Evolutionary conservation across 2,113 vertebrate genomes (phyloP).

Genomic region (Thamnaconus septentrionalis): DNA sequence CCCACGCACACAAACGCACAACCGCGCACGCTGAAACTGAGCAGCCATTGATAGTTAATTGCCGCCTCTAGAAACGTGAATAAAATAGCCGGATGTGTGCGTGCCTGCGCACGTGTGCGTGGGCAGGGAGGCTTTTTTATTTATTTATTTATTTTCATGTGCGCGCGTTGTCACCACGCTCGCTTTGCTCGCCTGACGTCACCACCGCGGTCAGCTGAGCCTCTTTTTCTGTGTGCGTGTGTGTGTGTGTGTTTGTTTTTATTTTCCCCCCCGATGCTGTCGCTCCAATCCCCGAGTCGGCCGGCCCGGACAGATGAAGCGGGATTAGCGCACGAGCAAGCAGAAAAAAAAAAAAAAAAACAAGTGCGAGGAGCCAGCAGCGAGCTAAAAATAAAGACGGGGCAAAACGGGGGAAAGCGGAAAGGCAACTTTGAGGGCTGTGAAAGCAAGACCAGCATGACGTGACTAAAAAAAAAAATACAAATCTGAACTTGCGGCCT

Average conservation of each 20-base stretch:
- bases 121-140: not conserved
- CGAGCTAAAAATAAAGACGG: constrained; percentile 48
- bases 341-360: constrained; percentile 1
- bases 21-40: constrained; percentile 28
- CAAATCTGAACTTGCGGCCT: not conserved
- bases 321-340: constrained; percentile 48
- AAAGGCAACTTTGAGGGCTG: too few relatives aligned
- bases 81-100: constrained; percentile 17
- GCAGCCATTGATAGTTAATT: constrained; percentile 57
- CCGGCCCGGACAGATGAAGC: constrained; percentile 46
- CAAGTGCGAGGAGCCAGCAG: constrained; percentile 35
- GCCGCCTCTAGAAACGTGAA: constrained; percentile 42
- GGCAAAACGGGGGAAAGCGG: not conserved
- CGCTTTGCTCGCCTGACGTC: constrained; percentile 32
- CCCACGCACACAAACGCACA: constrained; percentile 4
- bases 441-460: too few relatives aligned
- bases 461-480: too few relatives aligned
- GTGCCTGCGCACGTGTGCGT: constrained; percentile 2
- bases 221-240: constrained; percentile 8
- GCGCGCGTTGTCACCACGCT: constrained; percentile 15
- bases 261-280: constrained; percentile 25
- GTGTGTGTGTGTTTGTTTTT: too few relatives aligned
- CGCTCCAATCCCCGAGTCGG: constrained; percentile 48
- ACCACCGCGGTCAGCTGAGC: constrained; percentile 67
- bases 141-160: not conserved